These are phyloP conservation scores for Drosophila recens DNA, from an alignment of 2,888 invertebrate species.

Conservation along the genomic window DNA sequence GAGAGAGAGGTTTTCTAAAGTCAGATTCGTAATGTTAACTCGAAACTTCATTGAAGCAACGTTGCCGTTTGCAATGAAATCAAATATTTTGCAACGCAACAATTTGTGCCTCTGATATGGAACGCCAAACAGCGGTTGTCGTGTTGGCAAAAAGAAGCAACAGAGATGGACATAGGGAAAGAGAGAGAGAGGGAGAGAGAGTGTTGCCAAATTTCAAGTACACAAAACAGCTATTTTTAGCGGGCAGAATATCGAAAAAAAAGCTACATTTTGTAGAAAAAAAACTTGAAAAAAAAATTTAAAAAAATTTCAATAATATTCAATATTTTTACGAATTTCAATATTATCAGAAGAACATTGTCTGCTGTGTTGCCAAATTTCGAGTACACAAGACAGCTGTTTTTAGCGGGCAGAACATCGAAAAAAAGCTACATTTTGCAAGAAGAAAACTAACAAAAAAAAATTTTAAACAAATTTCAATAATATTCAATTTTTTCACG, in stretches of 20 bases:
- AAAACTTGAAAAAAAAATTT: too few species aligned
- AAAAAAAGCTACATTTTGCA: too few species aligned
- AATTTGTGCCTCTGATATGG: constrained; percentile 63
- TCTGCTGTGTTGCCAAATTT: neutral
- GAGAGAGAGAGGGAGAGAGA: neutral
- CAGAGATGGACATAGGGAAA: neutral
- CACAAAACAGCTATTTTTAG: neutral
- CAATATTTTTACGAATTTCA: too few species aligned
- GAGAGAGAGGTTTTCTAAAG: neutral
- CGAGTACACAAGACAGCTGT: neutral
- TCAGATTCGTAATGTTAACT: constrained; percentile 21
- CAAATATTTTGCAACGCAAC: constrained; percentile 73
- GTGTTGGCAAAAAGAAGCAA: neutral
- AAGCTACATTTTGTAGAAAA: too few species aligned
- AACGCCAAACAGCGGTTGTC: constrained; percentile 13
- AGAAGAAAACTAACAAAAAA: too few species aligned
- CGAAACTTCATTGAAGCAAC: constrained; percentile 42
- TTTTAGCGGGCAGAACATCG: neutral
- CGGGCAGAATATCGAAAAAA: neutral
- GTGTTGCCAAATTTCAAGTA: neutral
- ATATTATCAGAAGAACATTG: neutral
- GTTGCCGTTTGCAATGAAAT: constrained; percentile 70
- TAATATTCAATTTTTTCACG: too few species aligned
- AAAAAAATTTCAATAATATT: too few species aligned
- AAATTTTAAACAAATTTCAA: too few species aligned